A percentile compares a stretch with the other conserved stretches of the same genome.
Evolutionary conservation across 2,113 vertebrate species (phyloP).

Genomic region (Oncorhynchus keta): DNA sequence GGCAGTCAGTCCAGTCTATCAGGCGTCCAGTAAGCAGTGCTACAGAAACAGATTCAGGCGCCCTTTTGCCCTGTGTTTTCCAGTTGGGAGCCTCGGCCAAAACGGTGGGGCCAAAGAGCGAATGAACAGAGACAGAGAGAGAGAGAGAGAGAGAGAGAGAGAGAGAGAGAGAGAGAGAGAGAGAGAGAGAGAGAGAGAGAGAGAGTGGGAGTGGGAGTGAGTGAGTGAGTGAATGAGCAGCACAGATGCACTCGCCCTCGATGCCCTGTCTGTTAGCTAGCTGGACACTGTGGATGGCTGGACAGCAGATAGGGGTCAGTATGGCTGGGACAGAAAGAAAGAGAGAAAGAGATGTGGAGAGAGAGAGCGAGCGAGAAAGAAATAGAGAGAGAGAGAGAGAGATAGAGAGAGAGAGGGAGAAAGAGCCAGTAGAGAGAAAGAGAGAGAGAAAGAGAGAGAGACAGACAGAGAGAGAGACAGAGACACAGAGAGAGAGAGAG

Average conservation of each 20-base stretch:
- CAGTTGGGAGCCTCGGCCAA: slow-evolving; percentile 24
- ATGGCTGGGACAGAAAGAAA: not conserved
- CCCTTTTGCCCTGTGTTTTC: slow-evolving; percentile 32
- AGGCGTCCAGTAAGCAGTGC: not conserved
- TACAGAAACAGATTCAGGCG: slow-evolving; percentile 20
- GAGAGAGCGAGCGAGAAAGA: not conserved
- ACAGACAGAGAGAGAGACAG: not conserved
- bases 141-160: not conserved
- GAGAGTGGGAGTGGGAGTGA: slow-evolving; percentile 4
- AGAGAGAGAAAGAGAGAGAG: not conserved
- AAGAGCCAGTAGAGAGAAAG: too few relatives aligned
- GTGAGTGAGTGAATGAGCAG: not conserved
- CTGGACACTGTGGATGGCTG: slow-evolving; percentile 38
- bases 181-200: too few relatives aligned
- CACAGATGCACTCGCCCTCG: not conserved
- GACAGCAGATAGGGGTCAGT: slow-evolving; percentile 45
- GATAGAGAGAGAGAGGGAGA: not conserved
- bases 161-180: not conserved
- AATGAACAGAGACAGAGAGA: slow-evolving; percentile 14
- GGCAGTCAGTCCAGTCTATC: not conserved
- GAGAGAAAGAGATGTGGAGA: not conserved
- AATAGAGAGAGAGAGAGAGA: not conserved
- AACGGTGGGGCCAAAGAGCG: slow-evolving; percentile 30
- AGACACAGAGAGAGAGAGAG: too few relatives aligned
- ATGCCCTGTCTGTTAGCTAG: slow-evolving; percentile 31